A percentile compares a stretch with the other conserved stretches of the same genome.
Conservation (phyloP, 2,888 invertebrate genomes). For the Phaedon cochleariae region DNA sequence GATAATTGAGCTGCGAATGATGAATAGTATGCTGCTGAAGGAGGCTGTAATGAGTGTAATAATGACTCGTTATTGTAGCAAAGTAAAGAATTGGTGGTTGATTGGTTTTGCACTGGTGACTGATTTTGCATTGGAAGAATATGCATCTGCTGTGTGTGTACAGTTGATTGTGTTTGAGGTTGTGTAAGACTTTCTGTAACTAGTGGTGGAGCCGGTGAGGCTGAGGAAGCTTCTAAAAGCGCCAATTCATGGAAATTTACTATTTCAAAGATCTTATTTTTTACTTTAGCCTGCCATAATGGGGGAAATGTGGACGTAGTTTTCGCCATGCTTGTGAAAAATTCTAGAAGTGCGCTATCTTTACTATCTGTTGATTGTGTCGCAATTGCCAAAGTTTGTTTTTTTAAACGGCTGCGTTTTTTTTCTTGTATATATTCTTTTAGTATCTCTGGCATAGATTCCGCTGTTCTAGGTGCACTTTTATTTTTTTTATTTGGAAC, state of each 20-base stretch:
- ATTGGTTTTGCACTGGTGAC: neutral
- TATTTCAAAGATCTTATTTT: constrained; percentile 18
- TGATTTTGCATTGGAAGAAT: constrained; percentile 15
- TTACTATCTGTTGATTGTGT: constrained; percentile 12
- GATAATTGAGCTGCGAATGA: constrained; percentile 18
- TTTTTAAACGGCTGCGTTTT: constrained; percentile 14
- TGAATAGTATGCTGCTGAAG: constrained; percentile 25
- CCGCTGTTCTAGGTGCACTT: constrained; percentile 8
- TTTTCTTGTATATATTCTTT: constrained; percentile 16
- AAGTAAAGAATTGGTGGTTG: constrained; percentile 2
- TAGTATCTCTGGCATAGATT: constrained; percentile 17
- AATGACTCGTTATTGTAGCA: constrained; percentile 5
- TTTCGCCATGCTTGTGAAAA: constrained; percentile 3
- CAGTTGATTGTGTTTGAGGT: constrained; percentile 10
- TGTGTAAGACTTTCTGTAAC: constrained; percentile 8
- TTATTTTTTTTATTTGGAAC: constrained; percentile 18
- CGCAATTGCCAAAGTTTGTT: constrained; percentile 12
- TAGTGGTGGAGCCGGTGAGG: constrained; percentile 25
- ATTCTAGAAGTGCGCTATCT: constrained; percentile 12
- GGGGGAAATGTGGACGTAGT: neutral
- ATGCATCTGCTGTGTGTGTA: constrained; percentile 11
- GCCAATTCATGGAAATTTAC: constrained; percentile 24
- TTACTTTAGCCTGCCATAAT: constrained; percentile 9
- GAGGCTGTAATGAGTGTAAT: constrained; percentile 17
- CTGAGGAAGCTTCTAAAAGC: constrained; percentile 25